Conservation (phyloP, 1,140 invertebrate genomes). For the Ericerus pela region DNA sequence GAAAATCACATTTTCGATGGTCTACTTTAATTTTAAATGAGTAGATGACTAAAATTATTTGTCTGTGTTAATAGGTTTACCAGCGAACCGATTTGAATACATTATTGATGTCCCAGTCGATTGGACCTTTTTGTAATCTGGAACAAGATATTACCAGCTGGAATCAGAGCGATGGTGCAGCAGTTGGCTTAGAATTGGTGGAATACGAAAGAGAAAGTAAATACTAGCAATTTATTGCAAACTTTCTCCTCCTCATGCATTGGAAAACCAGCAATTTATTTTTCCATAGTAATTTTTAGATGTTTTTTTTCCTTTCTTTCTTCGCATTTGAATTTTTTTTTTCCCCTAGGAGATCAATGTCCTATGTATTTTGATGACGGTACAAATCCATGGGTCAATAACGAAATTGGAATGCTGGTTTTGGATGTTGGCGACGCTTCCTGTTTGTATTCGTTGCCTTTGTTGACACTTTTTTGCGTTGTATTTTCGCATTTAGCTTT, state of each 20-base stretch:
- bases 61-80: conserved; percentile 46
- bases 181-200: conserved; percentile 72
- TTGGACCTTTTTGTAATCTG: conserved; percentile 79
- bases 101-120: conserved; percentile 73
- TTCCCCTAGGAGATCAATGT: conserved; percentile 60
- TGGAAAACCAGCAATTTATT: no score
- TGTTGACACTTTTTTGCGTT: no score
- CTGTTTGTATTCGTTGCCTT: no score
- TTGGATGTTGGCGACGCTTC: conserved; percentile 10
- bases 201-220: conserved; percentile 83
- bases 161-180: conserved; percentile 78
- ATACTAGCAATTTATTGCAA: no score
- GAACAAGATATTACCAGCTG: conserved; percentile 78
- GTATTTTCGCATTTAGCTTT: no score
- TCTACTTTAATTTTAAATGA: not conserved
- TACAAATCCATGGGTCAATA: conserved; percentile 54
- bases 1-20: not conserved
- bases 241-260: no score
- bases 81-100: conserved; percentile 85
- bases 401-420: conserved; percentile 12
- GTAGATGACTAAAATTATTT: no score
- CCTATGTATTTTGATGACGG: conserved; percentile 92
- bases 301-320: no score
- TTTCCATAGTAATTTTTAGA: no score
- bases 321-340: no score